phyloP scores from a whole-genome alignment of 2,888 invertebrate species.

The Drosophila longiperda region DNA sequence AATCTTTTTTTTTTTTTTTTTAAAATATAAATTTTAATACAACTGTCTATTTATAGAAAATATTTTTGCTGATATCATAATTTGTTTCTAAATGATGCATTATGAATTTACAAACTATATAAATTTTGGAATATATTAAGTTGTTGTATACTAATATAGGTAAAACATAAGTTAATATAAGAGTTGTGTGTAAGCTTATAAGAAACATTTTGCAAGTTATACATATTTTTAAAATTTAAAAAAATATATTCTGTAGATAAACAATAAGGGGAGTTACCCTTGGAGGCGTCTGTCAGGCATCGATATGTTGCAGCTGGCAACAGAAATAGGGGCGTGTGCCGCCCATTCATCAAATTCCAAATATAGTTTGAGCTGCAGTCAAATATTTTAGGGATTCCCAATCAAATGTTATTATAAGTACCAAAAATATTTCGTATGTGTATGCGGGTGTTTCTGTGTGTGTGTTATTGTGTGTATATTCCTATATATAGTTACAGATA shows the following conservation, averaged over 20 bases:
- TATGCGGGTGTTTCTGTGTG: conserved; percentile 4
- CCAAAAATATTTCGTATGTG: conserved; percentile 15
- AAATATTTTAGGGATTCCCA: conserved; percentile 27
- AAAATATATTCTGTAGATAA: neutral
- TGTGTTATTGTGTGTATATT: conserved; percentile 6
- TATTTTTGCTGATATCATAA: too few species aligned
- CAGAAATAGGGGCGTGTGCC: conserved; percentile 56
- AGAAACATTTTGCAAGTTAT: neutral
- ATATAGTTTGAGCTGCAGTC: conserved; percentile 38
- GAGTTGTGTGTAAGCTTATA: neutral
- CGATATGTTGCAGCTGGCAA: conserved; percentile 40
- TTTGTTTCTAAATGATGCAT: neutral
- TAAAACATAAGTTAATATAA: neutral
- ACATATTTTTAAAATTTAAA: neutral
- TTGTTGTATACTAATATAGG: neutral
- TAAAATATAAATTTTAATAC: too few species aligned
- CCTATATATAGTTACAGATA: conserved; percentile 56
- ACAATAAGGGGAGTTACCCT: neutral
- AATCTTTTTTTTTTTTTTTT: too few species aligned
- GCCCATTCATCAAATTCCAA: conserved; percentile 61
- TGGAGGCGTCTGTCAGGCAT: neutral
- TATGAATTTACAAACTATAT: neutral
- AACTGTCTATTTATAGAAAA: too few species aligned
- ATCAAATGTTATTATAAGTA: conserved; percentile 68
- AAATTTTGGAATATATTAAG: neutral